A percentile compares a stretch with the other conserved stretches of the same genome.
Conservation (phyloP, 1,140 invertebrate genomes). For the Neotoxoptera formosana region DNA sequence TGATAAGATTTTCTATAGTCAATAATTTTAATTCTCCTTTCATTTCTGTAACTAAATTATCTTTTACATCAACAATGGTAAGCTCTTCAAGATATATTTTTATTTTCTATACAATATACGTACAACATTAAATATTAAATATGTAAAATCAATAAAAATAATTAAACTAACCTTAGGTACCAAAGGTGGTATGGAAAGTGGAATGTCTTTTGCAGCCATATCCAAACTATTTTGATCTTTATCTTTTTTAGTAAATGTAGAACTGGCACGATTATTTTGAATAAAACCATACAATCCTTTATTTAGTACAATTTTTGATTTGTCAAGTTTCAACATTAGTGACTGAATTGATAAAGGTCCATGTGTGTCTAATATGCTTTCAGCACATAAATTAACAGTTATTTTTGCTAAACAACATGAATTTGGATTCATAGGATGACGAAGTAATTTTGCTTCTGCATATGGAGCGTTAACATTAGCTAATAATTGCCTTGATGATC, state of each 20-base stretch:
- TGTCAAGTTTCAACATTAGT: constrained; percentile 71
- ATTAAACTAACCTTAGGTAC: constrained; percentile 59
- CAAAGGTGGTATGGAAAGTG: constrained; percentile 19
- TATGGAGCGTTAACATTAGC: constrained; percentile 66
- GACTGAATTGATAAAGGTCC: constrained; percentile 81
- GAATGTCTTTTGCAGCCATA: background rate
- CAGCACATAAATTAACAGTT: constrained; percentile 75
- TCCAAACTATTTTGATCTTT: background rate
- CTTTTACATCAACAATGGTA: constrained; percentile 44
- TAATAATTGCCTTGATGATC: constrained; percentile 75
- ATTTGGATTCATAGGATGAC: constrained; percentile 58
- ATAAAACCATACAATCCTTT: constrained; percentile 72
- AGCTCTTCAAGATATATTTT: constrained; percentile 48
- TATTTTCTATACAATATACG: constrained; percentile 49
- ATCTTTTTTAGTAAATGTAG: background rate
- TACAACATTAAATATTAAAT: background rate
- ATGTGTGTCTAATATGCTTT: constrained; percentile 77
- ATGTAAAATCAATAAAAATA: background rate
- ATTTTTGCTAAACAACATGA: constrained; percentile 73
- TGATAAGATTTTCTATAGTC: constrained; percentile 39
- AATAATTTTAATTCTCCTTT: constrained; percentile 50
- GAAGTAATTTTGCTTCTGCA: constrained; percentile 63
- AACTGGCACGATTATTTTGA: constrained; percentile 62
- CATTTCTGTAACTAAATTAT: constrained; percentile 46
- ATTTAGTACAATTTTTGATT: constrained; percentile 72